Evolutionary conservation across 2,797 vertebrate species (phyloP), one percentile per base, ranked within the genome.

Genomic region (Anolis apletophallus): DNA sequence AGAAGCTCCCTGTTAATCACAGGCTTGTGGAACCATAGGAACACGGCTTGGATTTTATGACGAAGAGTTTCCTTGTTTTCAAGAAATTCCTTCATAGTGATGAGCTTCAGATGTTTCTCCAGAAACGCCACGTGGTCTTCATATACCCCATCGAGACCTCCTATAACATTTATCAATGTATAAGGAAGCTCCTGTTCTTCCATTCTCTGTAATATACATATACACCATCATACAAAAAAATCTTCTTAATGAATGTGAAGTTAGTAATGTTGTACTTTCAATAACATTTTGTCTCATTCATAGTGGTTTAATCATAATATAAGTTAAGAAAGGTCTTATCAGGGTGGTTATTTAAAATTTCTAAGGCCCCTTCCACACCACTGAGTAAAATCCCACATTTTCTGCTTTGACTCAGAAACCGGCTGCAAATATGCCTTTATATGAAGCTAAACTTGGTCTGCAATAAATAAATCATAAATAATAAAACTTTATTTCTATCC

Each of bases 11-110:
- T 69, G 54, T 92, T 88, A 59, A 96, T 72, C 55, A n/a, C 80
- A 1, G 94, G 93, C 14, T 69, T 77, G 5, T 29, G 7, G 13
- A 81, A 85, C 96, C 97, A 97, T 21, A 96, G 11, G 80, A 96
- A 97, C 40, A 97, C 67, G 2, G 95, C 96, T 77, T 81, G 90
- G 88, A 97, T 97, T 82, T 97, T 97, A 16, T 96, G 89, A n/a
- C 95, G 69, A 3, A 97, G 85, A 13, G 89, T 32, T 61, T 52
- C 26, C 50, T 96, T 95, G 88, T 97, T 96, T 91, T 95, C 89
- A 11, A 96, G 85, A 75, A 97, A 96, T 17, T 98, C 95, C 85
- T 94, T 90, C 95, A 94, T 88, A 84, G 91, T 94, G 85, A 97
- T 57, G 67, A 97, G 83, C 12, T 81, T 84, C 88, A 98, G 97